Evolutionary conservation across 1,140 invertebrate genomes (phyloP), one percentile per base, ranked within the genome.

Genomic region (Thaumetopoea pityocampa): DNA sequence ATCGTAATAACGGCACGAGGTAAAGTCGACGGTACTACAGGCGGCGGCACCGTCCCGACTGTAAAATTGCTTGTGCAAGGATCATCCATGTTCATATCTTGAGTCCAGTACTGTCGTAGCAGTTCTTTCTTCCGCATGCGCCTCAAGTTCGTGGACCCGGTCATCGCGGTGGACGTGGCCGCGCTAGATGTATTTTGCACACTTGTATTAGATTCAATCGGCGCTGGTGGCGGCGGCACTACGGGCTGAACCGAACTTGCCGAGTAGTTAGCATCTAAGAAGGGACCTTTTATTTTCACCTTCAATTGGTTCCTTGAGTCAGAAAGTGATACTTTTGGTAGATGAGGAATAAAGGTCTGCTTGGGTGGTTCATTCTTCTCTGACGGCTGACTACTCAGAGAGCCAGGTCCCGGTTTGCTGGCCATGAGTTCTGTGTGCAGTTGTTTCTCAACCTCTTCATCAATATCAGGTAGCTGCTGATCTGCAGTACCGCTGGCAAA

Each of bases 121-220:
- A 96, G 66, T 71, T 96, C 94, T 61, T 96, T 96, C 78, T 96
- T 96, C 2, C 95, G 86, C 94, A 96, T 96, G 14, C 94, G 86
- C 27, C 94, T 82, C 4, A 95, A 87, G 67, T 92, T 94, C 0
- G 91, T 92, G 0, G 92, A 91, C 1, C 90, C 90, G 0, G 87
- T 84, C 54, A 72, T 58, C 56, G 72, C 73, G 4, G 69, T 60
- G 7, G 58, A 66, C 3, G 72, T 57, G n/a, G 64, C 62, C 19
- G 54, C 61, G 32, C 41, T 67, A 12, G 71, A 51, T 24, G 64
- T 58, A 47, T 29, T 77, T 44, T 73, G 63, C 3, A 65, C 51
- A 37, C 83, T 84, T 8, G 85, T 77, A 15, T 83, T 77, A 3
- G 87, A 73, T 2, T 87, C 78, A 33, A 80, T 78, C 9, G 86